Evolutionary conservation across 2,113 vertebrate genomes (phyloP).

Genomic region (Corythaeola cristata): DNA sequence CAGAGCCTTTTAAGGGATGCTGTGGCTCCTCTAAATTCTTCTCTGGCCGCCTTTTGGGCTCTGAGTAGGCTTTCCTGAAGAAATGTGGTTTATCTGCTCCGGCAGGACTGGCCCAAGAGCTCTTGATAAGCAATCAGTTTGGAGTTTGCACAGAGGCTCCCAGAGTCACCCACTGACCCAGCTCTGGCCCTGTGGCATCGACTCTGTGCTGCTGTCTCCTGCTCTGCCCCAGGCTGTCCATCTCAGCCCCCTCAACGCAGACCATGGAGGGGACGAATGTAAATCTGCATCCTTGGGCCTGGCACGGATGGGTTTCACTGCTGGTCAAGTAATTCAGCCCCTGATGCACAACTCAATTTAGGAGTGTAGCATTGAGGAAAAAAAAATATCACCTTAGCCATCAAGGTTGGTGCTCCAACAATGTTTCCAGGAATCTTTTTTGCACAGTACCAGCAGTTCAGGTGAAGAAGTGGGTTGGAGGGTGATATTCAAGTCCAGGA

Average conservation of each 20-base stretch:
- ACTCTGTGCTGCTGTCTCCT: background rate
- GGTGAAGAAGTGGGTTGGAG: background rate
- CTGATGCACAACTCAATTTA: background rate
- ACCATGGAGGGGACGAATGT: fast-evolving
- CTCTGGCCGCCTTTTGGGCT: background rate
- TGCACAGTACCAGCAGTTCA: background rate
- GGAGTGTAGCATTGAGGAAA: background rate
- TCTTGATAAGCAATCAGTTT: background rate
- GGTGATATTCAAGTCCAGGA: background rate
- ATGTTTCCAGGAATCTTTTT: background rate
- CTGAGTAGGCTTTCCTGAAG: background rate
- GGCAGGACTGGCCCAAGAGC: background rate
- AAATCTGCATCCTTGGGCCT: background rate
- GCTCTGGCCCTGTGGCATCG: background rate
- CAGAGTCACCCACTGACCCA: background rate
- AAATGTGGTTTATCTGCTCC: background rate
- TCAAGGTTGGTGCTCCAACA: background rate
- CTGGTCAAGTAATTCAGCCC: background rate
- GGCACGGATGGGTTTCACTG: background rate
- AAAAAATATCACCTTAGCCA: background rate
- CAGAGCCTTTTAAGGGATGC: background rate
- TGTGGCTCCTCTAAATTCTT: background rate
- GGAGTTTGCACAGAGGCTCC: background rate
- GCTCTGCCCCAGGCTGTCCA: background rate
- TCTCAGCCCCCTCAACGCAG: fast-evolving